Percentiles rank a stretch among this genome's conserved stretches.
These are phyloP conservation scores for Eledona agricola DNA, from an alignment of 2,888 invertebrate genomes.

Conservation along the genomic window DNA sequence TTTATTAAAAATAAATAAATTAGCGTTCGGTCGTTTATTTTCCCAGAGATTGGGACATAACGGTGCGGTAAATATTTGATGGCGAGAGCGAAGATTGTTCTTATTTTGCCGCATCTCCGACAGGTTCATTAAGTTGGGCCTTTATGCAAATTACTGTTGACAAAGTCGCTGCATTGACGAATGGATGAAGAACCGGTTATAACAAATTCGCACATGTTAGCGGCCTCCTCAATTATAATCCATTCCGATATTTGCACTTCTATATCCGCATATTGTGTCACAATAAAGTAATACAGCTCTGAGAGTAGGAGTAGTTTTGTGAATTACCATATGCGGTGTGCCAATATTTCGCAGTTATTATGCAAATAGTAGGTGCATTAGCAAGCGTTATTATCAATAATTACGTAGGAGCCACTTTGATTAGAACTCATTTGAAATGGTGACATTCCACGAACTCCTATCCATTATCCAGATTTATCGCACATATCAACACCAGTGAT, in stretches of 20 bases:
- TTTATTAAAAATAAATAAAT: conserved; percentile 10
- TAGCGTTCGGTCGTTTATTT: no score
- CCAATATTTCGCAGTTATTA: conserved; percentile 33
- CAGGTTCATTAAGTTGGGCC: conserved; percentile 15
- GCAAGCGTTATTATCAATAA: conserved; percentile 28
- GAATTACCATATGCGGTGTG: conserved; percentile 29
- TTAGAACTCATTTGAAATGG: conserved; percentile 4
- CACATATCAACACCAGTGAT: conserved; percentile 20
- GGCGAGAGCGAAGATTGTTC: conserved; percentile 1
- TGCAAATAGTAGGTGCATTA: conserved; percentile 30
- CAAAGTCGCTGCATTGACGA: conserved; percentile 6
- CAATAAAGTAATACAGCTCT: conserved; percentile 11
- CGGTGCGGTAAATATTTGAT: background rate
- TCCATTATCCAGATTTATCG: conserved; percentile 15
- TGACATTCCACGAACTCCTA: background rate
- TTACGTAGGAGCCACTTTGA: conserved; percentile 21
- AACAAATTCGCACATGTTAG: conserved; percentile 23
- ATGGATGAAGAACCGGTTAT: conserved; percentile 9
- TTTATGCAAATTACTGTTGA: conserved; percentile 4
- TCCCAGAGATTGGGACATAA: conserved; percentile 3
- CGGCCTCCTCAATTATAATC: conserved; percentile 20
- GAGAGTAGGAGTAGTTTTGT: conserved; percentile 33
- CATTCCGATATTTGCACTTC: conserved; percentile 20
- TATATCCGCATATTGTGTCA: conserved; percentile 22
- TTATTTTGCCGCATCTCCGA: background rate